phyloP scores from a whole-genome alignment of 2,888 invertebrate genomes.

The Marasmarcha lunaedactyla region DNA sequence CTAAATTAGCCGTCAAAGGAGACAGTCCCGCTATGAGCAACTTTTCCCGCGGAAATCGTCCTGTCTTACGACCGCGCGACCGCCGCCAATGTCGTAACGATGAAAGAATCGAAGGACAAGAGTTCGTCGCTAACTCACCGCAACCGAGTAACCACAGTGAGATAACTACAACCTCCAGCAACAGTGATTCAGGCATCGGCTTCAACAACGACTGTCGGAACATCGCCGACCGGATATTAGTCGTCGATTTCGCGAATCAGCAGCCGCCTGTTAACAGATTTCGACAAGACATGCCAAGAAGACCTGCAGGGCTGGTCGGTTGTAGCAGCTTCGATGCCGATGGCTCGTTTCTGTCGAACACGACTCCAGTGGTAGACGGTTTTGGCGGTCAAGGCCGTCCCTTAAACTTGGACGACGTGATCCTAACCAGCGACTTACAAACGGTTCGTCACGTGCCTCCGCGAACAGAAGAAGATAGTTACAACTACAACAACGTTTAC shows the following conservation, averaged over 20 bases:
- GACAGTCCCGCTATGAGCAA: slow-evolving; percentile 54
- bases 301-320: slow-evolving; percentile 51
- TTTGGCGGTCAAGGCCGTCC: slow-evolving; percentile 61
- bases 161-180: slow-evolving; percentile 86
- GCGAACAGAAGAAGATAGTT: slow-evolving; percentile 51
- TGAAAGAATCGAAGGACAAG: slow-evolving; percentile 51
- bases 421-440: slow-evolving; percentile 44
- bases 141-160: slow-evolving; percentile 88
- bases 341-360: slow-evolving; percentile 57
- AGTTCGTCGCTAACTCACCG: slow-evolving; percentile 79
- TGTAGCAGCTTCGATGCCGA: slow-evolving; percentile 56
- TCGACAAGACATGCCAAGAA: slow-evolving; percentile 39
- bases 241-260: slow-evolving; percentile 77
- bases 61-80: slow-evolving; percentile 42
- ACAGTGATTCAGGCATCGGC: slow-evolving; percentile 95
- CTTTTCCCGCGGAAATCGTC: slow-evolving; percentile 43
- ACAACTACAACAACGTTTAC: slow-evolving; percentile 57
- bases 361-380: slow-evolving; percentile 61
- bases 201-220: slow-evolving; percentile 90
- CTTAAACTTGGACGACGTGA: slow-evolving; percentile 50
- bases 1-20: slow-evolving; percentile 50
- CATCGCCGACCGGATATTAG: slow-evolving; percentile 83
- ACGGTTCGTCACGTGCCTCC: slow-evolving; percentile 35
- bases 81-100: slow-evolving; percentile 42
- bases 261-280: slow-evolving; percentile 40